These are phyloP conservation scores for Phrynocephalus versicolor DNA, from an alignment of 2,113 vertebrate genomes.

Conservation along the genomic window DNA sequence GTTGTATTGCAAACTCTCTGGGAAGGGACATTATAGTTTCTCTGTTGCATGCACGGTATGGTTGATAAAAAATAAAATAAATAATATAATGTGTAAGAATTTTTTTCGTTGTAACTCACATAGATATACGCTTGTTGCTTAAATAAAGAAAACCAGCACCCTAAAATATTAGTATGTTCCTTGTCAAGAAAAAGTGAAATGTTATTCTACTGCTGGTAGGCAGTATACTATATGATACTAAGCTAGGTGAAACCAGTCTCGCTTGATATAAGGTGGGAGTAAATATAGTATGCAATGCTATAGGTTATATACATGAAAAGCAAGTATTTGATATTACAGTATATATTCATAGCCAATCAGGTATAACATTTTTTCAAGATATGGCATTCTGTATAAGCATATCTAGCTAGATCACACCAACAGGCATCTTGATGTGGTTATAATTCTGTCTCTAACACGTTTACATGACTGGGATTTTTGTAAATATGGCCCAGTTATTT, in stretches of 20 bases:
- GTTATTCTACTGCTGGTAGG: neutral
- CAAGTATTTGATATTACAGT: neutral
- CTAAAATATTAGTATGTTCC: neutral
- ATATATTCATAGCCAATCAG: neutral
- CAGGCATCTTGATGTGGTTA: neutral
- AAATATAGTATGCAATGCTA: neutral
- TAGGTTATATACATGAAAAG: neutral
- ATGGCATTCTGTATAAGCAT: neutral
- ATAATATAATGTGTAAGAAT: neutral
- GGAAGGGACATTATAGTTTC: neutral
- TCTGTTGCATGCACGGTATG: neutral
- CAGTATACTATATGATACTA: neutral
- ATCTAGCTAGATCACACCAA: neutral
- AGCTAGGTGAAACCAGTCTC: neutral
- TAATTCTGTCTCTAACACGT: neutral
- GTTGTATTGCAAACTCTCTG: neutral
- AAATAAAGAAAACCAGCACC: neutral
- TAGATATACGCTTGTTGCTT: neutral
- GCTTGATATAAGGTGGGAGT: neutral
- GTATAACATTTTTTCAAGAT: neutral
- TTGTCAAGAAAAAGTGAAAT: neutral
- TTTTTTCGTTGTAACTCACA: neutral
- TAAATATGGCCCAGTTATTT: neutral
- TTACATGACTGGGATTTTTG: neutral
- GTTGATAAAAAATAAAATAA: neutral